Evolutionary conservation across 2,888 invertebrate species (phyloP).

Genomic region (Phortica okadai): DNA sequence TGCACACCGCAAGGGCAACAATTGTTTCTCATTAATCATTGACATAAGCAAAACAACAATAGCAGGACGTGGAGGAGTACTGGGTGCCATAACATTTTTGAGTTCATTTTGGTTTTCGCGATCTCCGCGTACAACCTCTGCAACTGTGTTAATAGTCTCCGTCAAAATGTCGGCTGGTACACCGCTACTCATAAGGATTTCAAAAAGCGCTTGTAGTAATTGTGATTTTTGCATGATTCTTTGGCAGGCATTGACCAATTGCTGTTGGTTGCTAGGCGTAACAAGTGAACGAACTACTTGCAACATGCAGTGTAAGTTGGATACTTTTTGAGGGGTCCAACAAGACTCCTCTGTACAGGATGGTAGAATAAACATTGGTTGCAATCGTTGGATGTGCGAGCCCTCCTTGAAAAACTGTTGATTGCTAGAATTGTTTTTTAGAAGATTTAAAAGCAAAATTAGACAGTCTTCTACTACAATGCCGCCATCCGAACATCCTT

Average conservation of each 20-base stretch:
- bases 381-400: conserved; percentile 92
- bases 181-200: conserved; percentile 95
- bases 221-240: conserved; percentile 91
- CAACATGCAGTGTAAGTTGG: conserved; percentile 94
- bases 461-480: conserved; percentile 99
- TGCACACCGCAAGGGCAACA: conserved; percentile 91
- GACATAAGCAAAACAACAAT: conserved; percentile 97
- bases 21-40: conserved; percentile 99
- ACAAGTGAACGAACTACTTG: conserved; percentile 94
- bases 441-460: conserved; percentile 91
- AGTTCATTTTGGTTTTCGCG: conserved; percentile 94
- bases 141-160: conserved; percentile 96
- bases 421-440: conserved; percentile 97
- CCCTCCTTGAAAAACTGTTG: conserved; percentile 99
- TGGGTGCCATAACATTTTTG: conserved; percentile 92
- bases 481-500: conserved; percentile 95
- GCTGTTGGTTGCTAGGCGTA: conserved; percentile 93
- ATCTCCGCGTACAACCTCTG: conserved; percentile 93
- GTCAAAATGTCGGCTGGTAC: conserved; percentile 97
- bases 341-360: conserved; percentile 84
- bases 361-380: conserved; percentile 91
- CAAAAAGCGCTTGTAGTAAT: conserved; percentile 88
- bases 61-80: conserved; percentile 94
- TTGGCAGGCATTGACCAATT: conserved; percentile 89
- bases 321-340: conserved; percentile 96